These are phyloP conservation scores for Dendrolimus kikuchii DNA, from an alignment of 1,140 invertebrate species.

Conservation along the genomic window DNA sequence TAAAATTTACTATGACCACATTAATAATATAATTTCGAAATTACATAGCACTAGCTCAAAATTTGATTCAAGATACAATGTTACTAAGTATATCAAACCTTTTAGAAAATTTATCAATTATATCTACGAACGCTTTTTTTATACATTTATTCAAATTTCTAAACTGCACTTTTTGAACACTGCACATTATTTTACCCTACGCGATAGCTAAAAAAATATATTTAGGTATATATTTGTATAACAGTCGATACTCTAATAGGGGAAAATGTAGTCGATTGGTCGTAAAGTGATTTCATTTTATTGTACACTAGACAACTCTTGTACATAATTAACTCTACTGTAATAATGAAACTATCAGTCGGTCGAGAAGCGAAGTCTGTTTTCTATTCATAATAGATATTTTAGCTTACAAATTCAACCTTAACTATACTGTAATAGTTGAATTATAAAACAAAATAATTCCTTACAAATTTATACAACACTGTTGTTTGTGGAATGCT, in stretches of 20 bases:
- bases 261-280: conserved; percentile 55
- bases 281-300: conserved; percentile 21
- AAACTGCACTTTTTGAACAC: conserved; percentile 58
- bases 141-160: conserved; percentile 43
- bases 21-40: not conserved
- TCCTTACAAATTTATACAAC: too few species aligned
- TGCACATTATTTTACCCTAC: conserved; percentile 36
- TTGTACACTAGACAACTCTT: conserved; percentile 16
- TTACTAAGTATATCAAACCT: conserved; percentile 16
- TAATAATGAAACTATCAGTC: conserved; percentile 2
- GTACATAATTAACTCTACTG: conserved; percentile 8
- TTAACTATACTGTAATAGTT: too few species aligned
- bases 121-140: conserved; percentile 41
- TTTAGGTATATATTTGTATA: conserved; percentile 60
- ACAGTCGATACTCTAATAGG: conserved; percentile 55
- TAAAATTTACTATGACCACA: too few species aligned
- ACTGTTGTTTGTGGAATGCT: too few species aligned
- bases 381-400: not conserved
- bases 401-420: too few species aligned
- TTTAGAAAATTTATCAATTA: conserved; percentile 39
- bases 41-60: conserved; percentile 17
- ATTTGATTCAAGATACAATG: conserved; percentile 12
- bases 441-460: too few species aligned
- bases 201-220: conserved; percentile 66
- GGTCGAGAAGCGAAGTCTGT: not conserved